Base-by-base conservation (phyloP, 2,888 invertebrate genomes). In the Bibio marci region DNA sequence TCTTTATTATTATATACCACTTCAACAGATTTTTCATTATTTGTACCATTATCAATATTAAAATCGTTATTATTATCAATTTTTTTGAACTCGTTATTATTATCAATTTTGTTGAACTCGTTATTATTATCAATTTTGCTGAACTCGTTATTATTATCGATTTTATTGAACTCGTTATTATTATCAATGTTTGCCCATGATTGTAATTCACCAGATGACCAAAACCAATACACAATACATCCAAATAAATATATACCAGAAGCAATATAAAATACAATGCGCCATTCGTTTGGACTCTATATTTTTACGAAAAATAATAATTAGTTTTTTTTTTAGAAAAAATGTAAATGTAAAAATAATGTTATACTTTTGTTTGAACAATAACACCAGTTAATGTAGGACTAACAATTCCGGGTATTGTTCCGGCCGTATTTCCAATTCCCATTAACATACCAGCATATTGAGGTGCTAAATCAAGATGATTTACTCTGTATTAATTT, bases 371-470 rank as follows among this genome's bases (percentile, higher is more conserved):
- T 46, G 80, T 64, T 42, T 70, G 68, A 13, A 86, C 83, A 40
- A 90, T 74, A 38, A 71, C 69, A 7, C 87, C 87, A 0, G 85
- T 81, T 1, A 90, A 60, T 11, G 78, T 69, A 0, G 91, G 92
- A 54, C 86, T 85, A n/a, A 91, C 63, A 50, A 92, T 88, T 22
- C 92, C 92, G 1, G 92, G 90, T 38, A 92, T 62, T 0, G 91
- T 91, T 1, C 86, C 92, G 45, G 91, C 65, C 0, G 90, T 90
- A 61, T 92, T 92, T 10, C 87, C 82, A 10, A 91, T 65, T 0
- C 91, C 92, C 88, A 92, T 88, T 39, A 92, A 61, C 1, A 92
- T 76, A 55, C 90, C 82, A 10, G 91, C 90, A 63, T 85, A 87
- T 44, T 83, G 83, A 1, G 91, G 90, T 0, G 91, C 91, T 38